Percentiles rank a stretch among this genome's conserved stretches.
Evolutionary conservation across 1,140 invertebrate species (phyloP).

Genomic region (Drosophila trapezifrons): DNA sequence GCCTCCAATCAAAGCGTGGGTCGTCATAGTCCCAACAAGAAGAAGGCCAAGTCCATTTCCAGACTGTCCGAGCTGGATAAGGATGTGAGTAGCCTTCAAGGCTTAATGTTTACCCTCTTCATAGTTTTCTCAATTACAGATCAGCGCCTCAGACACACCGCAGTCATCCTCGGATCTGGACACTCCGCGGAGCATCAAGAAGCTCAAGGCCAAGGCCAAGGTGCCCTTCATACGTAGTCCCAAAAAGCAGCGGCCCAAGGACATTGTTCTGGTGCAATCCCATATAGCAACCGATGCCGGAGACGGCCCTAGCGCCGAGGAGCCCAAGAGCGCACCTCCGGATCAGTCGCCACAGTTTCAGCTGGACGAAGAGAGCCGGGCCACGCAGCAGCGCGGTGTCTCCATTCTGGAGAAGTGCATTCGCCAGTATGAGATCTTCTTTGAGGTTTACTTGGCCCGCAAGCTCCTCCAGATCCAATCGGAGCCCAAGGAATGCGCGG

Average conservation of each 20-base stretch:
- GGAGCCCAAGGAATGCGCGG: slow-evolving; percentile 51
- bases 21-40: slow-evolving; percentile 85
- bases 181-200: slow-evolving; percentile 80
- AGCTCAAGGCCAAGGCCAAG: slow-evolving; percentile 75
- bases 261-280: slow-evolving; percentile 54
- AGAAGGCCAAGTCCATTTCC: slow-evolving; percentile 86
- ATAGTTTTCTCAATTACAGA: slow-evolving; percentile 39
- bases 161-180: slow-evolving; percentile 81
- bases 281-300: slow-evolving; percentile 1
- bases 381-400: slow-evolving; percentile 68
- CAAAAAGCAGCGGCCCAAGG: slow-evolving; percentile 72
- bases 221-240: slow-evolving; percentile 74
- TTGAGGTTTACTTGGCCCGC: slow-evolving; percentile 75
- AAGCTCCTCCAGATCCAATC: slow-evolving; percentile 68
- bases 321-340: slow-evolving; percentile 71
- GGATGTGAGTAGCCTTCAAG: slow-evolving; percentile 66
- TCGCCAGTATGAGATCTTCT: slow-evolving; percentile 88
- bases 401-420: slow-evolving; percentile 87
- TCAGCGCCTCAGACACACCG: slow-evolving; percentile 73
- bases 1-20: slow-evolving; percentile 85
- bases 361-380: slow-evolving; percentile 68
- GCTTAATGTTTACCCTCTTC: neutral
- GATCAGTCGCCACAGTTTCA: slow-evolving; percentile 55
- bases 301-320: slow-evolving; percentile 35
- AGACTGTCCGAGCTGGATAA: slow-evolving; percentile 85